Conservation (phyloP, 2,113 vertebrate species). For the Arothron firmamentum region DNA sequence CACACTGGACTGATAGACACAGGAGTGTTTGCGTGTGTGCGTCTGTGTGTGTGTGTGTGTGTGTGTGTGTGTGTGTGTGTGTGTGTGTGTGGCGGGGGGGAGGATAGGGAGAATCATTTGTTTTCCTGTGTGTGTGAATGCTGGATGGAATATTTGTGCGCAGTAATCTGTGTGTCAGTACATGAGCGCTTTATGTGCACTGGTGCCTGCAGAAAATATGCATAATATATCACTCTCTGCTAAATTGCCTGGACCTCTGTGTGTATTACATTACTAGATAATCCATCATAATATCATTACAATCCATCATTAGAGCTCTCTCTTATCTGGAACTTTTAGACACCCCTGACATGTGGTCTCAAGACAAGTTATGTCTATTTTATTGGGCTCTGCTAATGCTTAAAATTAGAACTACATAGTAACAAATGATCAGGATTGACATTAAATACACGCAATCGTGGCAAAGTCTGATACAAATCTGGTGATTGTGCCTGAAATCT, state of each 20-base stretch:
- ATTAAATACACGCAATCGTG: conserved; percentile 4
- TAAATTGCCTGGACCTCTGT: conserved; percentile 26
- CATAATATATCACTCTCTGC: conserved; percentile 8
- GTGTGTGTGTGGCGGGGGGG: background rate
- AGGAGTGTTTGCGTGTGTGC: conserved; percentile 21
- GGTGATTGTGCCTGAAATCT: conserved; percentile 24
- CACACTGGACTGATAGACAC: conserved; percentile 54
- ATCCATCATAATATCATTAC: conserved; percentile 43
- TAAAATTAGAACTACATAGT: conserved; percentile 12
- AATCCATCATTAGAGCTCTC: conserved; percentile 20
- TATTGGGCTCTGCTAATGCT: background rate
- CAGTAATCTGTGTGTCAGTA: conserved; percentile 7
- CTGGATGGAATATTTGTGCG: conserved; percentile 21
- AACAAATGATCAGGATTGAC: conserved; percentile 11
- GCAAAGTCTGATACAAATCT: conserved; percentile 23
- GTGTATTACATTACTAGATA: conserved; percentile 40
- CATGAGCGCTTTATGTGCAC: conserved; percentile 13
- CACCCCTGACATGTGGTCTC: conserved; percentile 2
- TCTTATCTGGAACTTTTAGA: conserved; percentile 9
- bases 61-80: conserved; percentile 20
- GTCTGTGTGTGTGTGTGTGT: conserved; percentile 9
- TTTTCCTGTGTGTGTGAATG: conserved; percentile 3
- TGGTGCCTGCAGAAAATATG: conserved; percentile 18
- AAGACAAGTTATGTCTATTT: conserved; percentile 5
- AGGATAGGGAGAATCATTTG: background rate